These are phyloP conservation scores for Microtus richardsoni DNA, from an alignment of 2,113 vertebrate species.

Conservation along the genomic window DNA sequence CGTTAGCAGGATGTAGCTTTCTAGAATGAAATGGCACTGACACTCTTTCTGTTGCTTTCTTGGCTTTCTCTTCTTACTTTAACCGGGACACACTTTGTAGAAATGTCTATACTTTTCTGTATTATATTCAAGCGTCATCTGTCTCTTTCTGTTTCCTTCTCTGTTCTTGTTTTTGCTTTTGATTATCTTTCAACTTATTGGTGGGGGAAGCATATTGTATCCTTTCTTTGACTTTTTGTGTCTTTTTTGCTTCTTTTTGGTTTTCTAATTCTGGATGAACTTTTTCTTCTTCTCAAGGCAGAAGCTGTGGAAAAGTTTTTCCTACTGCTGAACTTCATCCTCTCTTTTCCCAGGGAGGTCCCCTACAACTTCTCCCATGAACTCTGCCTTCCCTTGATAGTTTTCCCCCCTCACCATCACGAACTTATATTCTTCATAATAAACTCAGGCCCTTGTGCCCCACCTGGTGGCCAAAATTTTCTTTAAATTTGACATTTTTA, in stretches of 20 bases:
- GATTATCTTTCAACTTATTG: not conserved
- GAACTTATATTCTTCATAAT: constrained; percentile 92
- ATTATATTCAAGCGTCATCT: not conserved
- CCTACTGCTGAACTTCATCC: constrained; percentile 76
- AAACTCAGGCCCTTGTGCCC: constrained; percentile 94
- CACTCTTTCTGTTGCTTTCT: not conserved
- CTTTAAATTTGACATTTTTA: constrained; percentile 91
- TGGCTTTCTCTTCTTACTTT: not conserved
- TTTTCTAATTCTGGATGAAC: not conserved
- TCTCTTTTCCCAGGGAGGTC: constrained; percentile 89
- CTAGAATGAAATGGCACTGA: not conserved
- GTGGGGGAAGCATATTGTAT: not conserved
- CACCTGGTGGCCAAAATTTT: constrained; percentile 91
- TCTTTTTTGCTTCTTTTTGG: not conserved
- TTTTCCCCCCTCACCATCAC: constrained; percentile 91
- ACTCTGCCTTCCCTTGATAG: constrained; percentile 87
- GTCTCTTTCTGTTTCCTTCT: not conserved
- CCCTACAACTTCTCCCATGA: constrained; percentile 88
- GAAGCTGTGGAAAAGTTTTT: constrained; percentile 91
- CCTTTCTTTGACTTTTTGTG: not conserved
- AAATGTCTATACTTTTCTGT: not conserved
- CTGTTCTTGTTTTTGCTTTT: not conserved
- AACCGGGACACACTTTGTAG: not conserved
- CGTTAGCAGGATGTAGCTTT: not conserved
- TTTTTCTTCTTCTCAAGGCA: constrained; percentile 91